Evolutionary conservation across 2,113 vertebrate species (phyloP).

Genomic region (Semicossyphus pulcher): DNA sequence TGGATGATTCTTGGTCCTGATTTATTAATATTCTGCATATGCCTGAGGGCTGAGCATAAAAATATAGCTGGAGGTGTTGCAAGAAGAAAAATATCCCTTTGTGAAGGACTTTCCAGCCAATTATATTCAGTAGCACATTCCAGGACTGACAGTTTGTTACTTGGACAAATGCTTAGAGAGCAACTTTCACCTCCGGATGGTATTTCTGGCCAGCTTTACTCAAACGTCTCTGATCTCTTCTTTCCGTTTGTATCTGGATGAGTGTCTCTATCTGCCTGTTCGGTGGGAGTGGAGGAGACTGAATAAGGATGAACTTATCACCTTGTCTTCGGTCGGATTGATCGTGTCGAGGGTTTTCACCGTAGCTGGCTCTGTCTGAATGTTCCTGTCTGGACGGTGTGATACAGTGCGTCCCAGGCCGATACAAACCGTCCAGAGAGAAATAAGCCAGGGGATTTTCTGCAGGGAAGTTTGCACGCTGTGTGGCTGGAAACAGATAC

Average conservation of each 20-base stretch:
- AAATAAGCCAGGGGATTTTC: slow-evolving; percentile 41
- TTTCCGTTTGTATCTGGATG: slow-evolving; percentile 56
- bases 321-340: slow-evolving; percentile 30
- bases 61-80: slow-evolving; percentile 56
- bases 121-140: slow-evolving; percentile 72
- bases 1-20: slow-evolving; percentile 58
- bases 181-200: slow-evolving; percentile 51
- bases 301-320: slow-evolving; percentile 55
- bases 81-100: slow-evolving; percentile 50
- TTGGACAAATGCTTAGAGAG: slow-evolving; percentile 45
- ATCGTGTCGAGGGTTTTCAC: slow-evolving; percentile 19
- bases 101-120: slow-evolving; percentile 40
- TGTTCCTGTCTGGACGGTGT: slow-evolving; percentile 57
- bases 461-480: slow-evolving; percentile 12
- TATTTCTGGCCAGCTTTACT: slow-evolving; percentile 51
- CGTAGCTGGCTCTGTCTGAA: slow-evolving; percentile 52
- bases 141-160: slow-evolving; percentile 66
- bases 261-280: slow-evolving; percentile 50
- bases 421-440: slow-evolving; percentile 31
- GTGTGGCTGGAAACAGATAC: slow-evolving; percentile 30
- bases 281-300: slow-evolving; percentile 53
- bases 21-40: slow-evolving; percentile 68
- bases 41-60: slow-evolving; percentile 40
- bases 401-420: slow-evolving; percentile 32
- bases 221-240: slow-evolving; percentile 62